phyloP scores from a whole-genome alignment of 2,113 vertebrate species.

The Fregetta grallaria region DNA sequence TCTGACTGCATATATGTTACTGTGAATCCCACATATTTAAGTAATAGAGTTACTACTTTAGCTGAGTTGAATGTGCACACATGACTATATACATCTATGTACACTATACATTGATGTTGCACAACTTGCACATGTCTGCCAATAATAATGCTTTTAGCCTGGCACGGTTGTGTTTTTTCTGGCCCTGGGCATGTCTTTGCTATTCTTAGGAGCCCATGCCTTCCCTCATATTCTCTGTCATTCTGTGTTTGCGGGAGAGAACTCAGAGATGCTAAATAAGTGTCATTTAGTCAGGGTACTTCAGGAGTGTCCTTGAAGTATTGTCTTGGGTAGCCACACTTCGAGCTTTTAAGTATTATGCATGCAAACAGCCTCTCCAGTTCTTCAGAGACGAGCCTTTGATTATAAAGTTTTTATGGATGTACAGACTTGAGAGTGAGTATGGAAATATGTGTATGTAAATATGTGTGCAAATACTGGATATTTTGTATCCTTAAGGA shows the following conservation, averaged over 20 bases:
- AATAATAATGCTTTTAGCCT: neutral
- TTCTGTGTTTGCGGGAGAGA: neutral
- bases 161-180: neutral
- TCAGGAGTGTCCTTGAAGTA: neutral
- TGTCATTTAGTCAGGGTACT: neutral
- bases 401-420: neutral
- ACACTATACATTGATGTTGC: neutral
- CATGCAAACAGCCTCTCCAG: neutral
- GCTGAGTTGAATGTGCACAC: neutral
- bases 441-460: neutral
- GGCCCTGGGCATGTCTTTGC: neutral
- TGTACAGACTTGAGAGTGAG: neutral
- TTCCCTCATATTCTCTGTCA: neutral
- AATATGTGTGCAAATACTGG: neutral
- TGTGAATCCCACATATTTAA: neutral
- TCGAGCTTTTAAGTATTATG: neutral
- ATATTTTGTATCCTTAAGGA: neutral
- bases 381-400: neutral
- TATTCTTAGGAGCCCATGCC: neutral
- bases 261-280: neutral
- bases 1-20: neutral
- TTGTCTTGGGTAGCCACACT: neutral
- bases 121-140: neutral
- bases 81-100: rapidly evolving
- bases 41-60: neutral